Evolutionary conservation across 2,113 vertebrate genomes (phyloP).

Genomic region (Bombycilla garrulus): DNA sequence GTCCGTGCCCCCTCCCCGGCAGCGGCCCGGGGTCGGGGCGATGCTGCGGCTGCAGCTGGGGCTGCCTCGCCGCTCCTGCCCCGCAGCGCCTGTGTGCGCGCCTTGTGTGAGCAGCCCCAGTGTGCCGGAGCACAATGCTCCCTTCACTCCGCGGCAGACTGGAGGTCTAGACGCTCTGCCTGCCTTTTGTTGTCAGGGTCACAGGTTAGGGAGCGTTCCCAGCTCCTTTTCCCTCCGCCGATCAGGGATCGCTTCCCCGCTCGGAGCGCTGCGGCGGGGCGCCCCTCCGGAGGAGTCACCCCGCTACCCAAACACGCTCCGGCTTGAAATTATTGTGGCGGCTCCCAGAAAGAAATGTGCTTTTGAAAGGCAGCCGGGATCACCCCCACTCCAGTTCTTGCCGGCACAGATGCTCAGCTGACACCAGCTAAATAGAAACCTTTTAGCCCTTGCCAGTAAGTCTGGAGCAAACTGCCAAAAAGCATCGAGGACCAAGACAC

Average conservation of each 20-base stretch:
- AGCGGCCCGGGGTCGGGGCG: background rate
- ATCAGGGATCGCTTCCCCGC: background rate
- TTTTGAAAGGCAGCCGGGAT: slow-evolving; percentile 17
- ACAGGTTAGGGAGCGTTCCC: slow-evolving; percentile 52
- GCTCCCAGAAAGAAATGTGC: background rate
- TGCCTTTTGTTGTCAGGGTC: slow-evolving; percentile 60
- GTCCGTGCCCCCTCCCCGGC: background rate
- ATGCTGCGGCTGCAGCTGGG: background rate
- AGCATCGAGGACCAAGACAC: slow-evolving; percentile 30
- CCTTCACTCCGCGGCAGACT: slow-evolving; percentile 46
- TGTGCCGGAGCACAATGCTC: slow-evolving; percentile 19
- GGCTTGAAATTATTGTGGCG: background rate
- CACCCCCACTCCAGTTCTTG: slow-evolving; percentile 51
- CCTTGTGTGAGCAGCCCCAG: background rate
- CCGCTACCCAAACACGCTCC: background rate
- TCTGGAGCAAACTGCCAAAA: slow-evolving; percentile 66
- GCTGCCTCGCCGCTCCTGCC: background rate
- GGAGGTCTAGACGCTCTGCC: slow-evolving; percentile 51
- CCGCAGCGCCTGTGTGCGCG: background rate
- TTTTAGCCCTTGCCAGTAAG: slow-evolving; percentile 64
- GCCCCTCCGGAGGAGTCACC: background rate
- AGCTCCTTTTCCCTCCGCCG: background rate
- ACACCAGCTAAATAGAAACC: slow-evolving; percentile 68
- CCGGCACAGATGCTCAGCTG: slow-evolving; percentile 64
- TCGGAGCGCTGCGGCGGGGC: background rate